Evolutionary conservation across 1,140 invertebrate genomes (phyloP), one percentile per base, ranked within the genome.

Genomic region (Ruditapes philippinarum): DNA sequence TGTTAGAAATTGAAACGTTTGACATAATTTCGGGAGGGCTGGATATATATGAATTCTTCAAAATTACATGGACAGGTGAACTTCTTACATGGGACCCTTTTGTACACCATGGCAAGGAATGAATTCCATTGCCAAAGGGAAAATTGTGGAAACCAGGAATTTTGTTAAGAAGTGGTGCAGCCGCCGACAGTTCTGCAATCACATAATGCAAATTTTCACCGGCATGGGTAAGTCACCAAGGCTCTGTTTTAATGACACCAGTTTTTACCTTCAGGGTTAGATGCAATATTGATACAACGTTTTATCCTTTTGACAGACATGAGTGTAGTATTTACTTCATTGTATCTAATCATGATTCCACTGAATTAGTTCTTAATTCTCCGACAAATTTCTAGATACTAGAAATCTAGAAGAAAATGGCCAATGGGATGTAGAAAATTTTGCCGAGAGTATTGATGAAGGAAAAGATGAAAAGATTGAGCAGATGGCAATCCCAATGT

Each of bases 281-380:
- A 49, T 74, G 70, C n/a, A n/a, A 74, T n/a, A 19, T 74, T 12
- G 42, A 74, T 49, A 42, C 70, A 2, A 74, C 9, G 1, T 74
- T 42, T 4, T 74, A 74, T 74, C 70, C 70, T 3, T 74, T 74
- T 49, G 70, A 74, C 70, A 74, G 9, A 49, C 70, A 74, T 28
- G n/a, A 2, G 11, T 74, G 38, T 25, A 9, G 9, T n/a, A 42
- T 74, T 74, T 2, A 74, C 4, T n/a, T 74, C 3, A 11, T 74
- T 11, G 42, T 74, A 9, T n/a, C 38, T 25, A 74, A 42, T 22
- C 36, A 74, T 28, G 70, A 42, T 19, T n/a, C 38, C 9, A 19
- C 70, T 38, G 38, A 74, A 74, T 19, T 42, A 3, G 42, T 40
- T 9, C 38, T 74, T 40, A 4, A 40, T 17, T 42, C n/a, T 42